Evolutionary conservation across 2,888 invertebrate species (phyloP).

Genomic region (Hyles lineata): DNA sequence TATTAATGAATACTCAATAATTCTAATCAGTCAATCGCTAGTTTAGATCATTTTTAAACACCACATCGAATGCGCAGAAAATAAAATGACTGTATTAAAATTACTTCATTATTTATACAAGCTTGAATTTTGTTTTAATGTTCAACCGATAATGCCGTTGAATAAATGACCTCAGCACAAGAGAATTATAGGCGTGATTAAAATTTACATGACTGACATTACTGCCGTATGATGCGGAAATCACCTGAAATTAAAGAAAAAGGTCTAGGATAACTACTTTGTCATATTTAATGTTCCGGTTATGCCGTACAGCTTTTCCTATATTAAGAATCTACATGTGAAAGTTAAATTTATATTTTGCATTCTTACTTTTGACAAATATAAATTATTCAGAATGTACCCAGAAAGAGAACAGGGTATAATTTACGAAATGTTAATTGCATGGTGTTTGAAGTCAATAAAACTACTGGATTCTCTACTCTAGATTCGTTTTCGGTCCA

Average conservation of each 20-base stretch:
- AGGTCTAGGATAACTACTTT: constrained; percentile 42
- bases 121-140: no score
- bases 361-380: neutral
- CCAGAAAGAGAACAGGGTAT: no score
- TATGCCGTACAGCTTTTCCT: neutral
- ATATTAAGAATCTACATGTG: neutral
- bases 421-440: no score
- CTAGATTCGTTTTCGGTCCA: no score
- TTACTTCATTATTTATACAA: no score
- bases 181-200: constrained; percentile 50
- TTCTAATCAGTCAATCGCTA: neutral
- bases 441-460: no score
- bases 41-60: neutral
- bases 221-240: constrained; percentile 62
- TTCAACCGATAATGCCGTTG: neutral
- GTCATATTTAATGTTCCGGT: constrained; percentile 25
- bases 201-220: constrained; percentile 57
- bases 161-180: neutral
- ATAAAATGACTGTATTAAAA: neutral
- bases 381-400: no score
- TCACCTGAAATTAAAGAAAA: constrained; percentile 74
- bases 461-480: no score
- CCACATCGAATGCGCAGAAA: neutral
- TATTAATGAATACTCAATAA: neutral
- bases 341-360: neutral